Percentiles rank a stretch among this genome's conserved stretches.
phyloP scores from a whole-genome alignment of 2,888 invertebrate genomes.

The Melanostoma scalare region DNA sequence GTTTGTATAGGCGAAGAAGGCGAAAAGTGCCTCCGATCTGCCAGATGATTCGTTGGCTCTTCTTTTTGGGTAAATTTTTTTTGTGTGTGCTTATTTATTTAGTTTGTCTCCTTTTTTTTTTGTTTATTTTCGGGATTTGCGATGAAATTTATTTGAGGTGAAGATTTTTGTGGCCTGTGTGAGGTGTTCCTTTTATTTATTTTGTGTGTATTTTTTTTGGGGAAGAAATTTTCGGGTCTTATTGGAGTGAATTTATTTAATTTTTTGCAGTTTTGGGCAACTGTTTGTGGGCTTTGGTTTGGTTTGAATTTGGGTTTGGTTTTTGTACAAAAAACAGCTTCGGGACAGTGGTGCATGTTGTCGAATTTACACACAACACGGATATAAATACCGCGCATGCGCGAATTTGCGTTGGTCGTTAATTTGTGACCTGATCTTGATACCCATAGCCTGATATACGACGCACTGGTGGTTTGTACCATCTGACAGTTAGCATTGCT shows the following conservation, averaged over 20 bases:
- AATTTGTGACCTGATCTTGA: conserved; percentile 75
- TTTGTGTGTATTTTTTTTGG: conserved; percentile 8
- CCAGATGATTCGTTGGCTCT: conserved; percentile 65
- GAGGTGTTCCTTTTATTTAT: conserved; percentile 23
- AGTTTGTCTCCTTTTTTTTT: conserved; percentile 20
- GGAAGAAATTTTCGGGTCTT: conserved; percentile 45
- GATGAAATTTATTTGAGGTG: conserved; percentile 71
- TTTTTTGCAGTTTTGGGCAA: conserved; percentile 11
- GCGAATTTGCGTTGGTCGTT: conserved; percentile 74
- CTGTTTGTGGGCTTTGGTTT: conserved; percentile 28
- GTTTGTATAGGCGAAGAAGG: conserved; percentile 62
- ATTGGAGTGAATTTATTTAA: conserved; percentile 61
- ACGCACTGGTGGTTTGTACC: conserved; percentile 66
- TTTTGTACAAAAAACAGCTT: conserved; percentile 7
- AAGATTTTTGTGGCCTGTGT: conserved; percentile 70
- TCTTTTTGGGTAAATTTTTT: too few species aligned
- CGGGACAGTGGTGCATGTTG: conserved; percentile 68
- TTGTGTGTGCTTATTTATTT: conserved; percentile 10
- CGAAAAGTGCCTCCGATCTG: conserved; percentile 15
- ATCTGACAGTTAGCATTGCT: conserved; percentile 68
- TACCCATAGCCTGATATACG: conserved; percentile 69
- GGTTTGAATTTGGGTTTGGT: background rate
- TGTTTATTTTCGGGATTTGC: conserved; percentile 47
- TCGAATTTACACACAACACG: conserved; percentile 74
- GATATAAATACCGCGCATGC: conserved; percentile 72